Base-by-base conservation (phyloP, 2,797 vertebrate species). In the Halcyon badia region DNA sequence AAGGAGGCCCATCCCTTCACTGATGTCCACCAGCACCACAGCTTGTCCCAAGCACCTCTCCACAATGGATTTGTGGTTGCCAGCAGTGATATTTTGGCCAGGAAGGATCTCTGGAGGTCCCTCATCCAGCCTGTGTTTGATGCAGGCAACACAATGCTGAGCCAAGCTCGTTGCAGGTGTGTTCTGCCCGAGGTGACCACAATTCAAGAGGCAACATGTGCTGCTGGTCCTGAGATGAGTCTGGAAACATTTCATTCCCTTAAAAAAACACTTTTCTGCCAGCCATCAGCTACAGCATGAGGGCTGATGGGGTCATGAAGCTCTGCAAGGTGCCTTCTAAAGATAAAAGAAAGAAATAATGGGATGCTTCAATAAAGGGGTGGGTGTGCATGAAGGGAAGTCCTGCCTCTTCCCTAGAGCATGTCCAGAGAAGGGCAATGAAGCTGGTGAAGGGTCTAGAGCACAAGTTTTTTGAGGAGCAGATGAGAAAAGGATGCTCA, bases 361-460 rank as follows among this genome's bases (percentile, higher is more conserved):
- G 28, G 41, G 46, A n/a, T 48, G 16, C 8, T 68, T 65, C 73
- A 33, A 13, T 31, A 46, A 19, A 7, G 19, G 9, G 26, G 51
- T 0, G 5, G 60, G 22, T 49, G 25, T 0, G 1, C 44, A 25
- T 0, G 0, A 0, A 1, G 5, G 25, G 33, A 65, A 20, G 21
- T 54, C 21, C 41, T 56, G 16, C n/a, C 31, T 4, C 1, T 54
- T 46, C 31, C 31, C 70, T 61, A 31, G 30, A 56, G 52, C 18
- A 20, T n/a, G 31, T 33, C 31, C 54, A 57, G n/a, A 57, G 54
- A 57, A 51, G 49, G 26, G 49, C 28, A 51, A 28, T 16, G 28
- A 51, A 51, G 49, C 49, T 28, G 49, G 49, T 51, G 26, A 51
- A 51, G 15, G 26, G 26, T 51, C 49, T 51, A 28, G 49, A 51